Base-by-base conservation (phyloP, 2,888 invertebrate genomes). In the Drosophila picticornis region DNA sequence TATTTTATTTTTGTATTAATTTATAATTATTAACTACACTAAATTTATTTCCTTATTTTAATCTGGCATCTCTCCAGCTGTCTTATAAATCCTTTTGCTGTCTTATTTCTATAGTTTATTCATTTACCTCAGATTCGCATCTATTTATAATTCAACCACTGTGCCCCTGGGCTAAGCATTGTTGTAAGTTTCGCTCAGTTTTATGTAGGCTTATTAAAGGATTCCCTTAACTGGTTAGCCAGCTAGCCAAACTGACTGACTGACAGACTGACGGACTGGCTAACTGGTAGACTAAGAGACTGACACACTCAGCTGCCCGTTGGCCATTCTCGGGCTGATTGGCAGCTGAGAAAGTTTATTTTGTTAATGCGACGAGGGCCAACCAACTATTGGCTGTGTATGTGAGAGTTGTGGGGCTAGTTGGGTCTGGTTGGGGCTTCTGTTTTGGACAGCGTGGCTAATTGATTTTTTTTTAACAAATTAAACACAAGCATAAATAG, bases 381-480 rank as follows among this genome's bases (percentile, higher is more conserved):
- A 50, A 27, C 46, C 51, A 81, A 69, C 63, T 79, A 79, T 72
- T 69, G 64, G 50, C 60, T 11, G n/a, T 22, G 46, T 46, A 4
- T 34, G 25, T 55, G 53, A n/a, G n/a, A n/a, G n/a, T 16, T 53
- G 13, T 25, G 55, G 29, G 19, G 27, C 16, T 46, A 25, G 27
- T 27, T 50, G 27, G 10, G 50, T 46, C 46, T 16, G 19, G 50
- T 50, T 68, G 72, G 56, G 64, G 71, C 65, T 83, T 68, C 89
- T 88, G 90, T 75, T 84, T 79, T 71, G 75, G 90, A 90, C 89
- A 90, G 82, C 70, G 48, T 43, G 53, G 90, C 90, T 88, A 88
- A 88, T 88, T 88, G 87, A 84, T 90, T 88, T 88, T 80, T 59
- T 36, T 52, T 27, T 10, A 63, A 59, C 56, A 86, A 87, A 80